Conservation (phyloP, 2,797 vertebrate species). For the Phataginus tetradactyla region DNA sequence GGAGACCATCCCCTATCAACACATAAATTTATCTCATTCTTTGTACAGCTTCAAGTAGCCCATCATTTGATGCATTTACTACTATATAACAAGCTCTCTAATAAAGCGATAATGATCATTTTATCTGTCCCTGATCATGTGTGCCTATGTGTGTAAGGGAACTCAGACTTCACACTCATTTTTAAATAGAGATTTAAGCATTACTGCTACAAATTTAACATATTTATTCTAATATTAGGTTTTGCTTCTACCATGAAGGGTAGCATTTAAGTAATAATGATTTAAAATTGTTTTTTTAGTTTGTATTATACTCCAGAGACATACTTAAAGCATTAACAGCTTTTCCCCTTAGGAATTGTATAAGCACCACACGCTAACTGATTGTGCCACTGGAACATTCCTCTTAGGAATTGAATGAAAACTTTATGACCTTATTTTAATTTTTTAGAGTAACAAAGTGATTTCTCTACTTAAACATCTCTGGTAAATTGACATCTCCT, state of each 20-base stretch:
- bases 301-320: neutral
- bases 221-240: constrained; percentile 9
- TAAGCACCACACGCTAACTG: no score
- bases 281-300: neutral
- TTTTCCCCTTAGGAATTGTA: neutral
- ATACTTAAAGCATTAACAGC: neutral
- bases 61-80: neutral
- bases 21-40: neutral
- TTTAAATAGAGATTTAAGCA: constrained; percentile 17
- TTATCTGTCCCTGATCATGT: neutral
- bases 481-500: constrained; percentile 4
- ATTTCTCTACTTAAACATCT: constrained; percentile 22
- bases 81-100: neutral
- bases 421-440: neutral
- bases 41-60: neutral
- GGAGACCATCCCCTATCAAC: neutral
- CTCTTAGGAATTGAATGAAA: neutral
- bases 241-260: neutral
- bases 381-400: no score
- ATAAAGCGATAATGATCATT: neutral
- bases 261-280: neutral
- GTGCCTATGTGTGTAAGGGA: neutral
- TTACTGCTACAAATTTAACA: neutral
- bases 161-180: neutral
- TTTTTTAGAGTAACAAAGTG: neutral